Base-by-base conservation (phyloP, 2,888 invertebrate species). In the Cataglyphis livida region DNA sequence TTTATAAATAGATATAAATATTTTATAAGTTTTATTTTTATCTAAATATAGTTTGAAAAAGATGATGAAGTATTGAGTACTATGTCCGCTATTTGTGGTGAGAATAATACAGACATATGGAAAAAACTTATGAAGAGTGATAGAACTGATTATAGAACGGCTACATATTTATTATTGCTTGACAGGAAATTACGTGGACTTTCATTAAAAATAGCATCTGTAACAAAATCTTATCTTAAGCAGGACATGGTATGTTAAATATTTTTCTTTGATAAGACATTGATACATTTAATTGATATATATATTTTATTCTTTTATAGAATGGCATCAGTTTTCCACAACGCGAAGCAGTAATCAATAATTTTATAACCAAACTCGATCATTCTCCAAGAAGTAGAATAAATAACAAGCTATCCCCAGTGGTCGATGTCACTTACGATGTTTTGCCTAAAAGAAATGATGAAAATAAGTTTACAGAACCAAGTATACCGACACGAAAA, bases 141-240 rank as follows among this genome's bases (percentile, higher is more conserved):
- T 61, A 87, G 94, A 81, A 92, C 93, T 91, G 97, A 97, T 94
- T 97, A 97, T 93, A 95, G 96, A 91, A 97, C 97, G 0, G 96
- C 97, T 3, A 97, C 97, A 0, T 98, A 98, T 94, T 95, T 97
- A 86, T 93, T 98, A 57, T 94, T 98, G 68, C 91, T 96, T 41
- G 95, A 95, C 76, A 95, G 96, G 90, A 97, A 97, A 92, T 94
- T 95, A 85, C 95, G 95, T 79, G 96, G 96, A 3, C 94, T 95
- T 81, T 95, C 96, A 38, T 93, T 96, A 64, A 95, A 95, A 88
- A 89, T 93, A 88, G 89, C 92, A 32, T 86, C 92, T 15, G 92
- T 94, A n/a, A 90, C 94, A 4, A 94, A 92, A 85, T 83, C 91
- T n/a, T 82, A 90, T 79, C 88, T 93, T 76, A 90, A 93, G 92